phyloP scores from a whole-genome alignment of 2,888 invertebrate species.

The Aromia moschata region DNA sequence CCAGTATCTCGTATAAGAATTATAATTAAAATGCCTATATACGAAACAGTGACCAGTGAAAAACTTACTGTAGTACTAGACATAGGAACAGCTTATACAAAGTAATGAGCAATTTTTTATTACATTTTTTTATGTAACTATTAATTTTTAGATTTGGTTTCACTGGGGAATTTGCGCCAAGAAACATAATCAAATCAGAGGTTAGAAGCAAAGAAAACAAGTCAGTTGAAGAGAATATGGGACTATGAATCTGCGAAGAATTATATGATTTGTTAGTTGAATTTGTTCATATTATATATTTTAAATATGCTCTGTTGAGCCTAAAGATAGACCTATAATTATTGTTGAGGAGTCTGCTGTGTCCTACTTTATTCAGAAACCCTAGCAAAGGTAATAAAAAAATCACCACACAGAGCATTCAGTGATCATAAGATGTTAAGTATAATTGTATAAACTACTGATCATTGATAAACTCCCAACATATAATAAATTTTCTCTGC shows the following conservation, averaged over 20 bases:
- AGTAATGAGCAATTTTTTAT: constrained; percentile 68
- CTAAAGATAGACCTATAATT: constrained; percentile 91
- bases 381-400: constrained; percentile 83
- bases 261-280: constrained; percentile 87
- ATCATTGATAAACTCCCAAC: no score
- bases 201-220: constrained; percentile 74
- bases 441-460: no score
- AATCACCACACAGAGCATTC: no score
- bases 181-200: constrained; percentile 86
- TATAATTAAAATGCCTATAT: constrained; percentile 75
- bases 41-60: constrained; percentile 87
- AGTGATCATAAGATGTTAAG: no score
- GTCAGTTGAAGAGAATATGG: constrained; percentile 70
- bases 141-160: constrained; percentile 81
- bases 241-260: constrained; percentile 74
- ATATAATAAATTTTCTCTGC: no score
- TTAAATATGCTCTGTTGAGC: constrained; percentile 89
- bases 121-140: constrained; percentile 2
- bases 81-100: constrained; percentile 90
- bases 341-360: constrained; percentile 90
- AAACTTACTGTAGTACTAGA: constrained; percentile 86
- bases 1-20: no score
- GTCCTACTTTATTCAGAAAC: constrained; percentile 85
- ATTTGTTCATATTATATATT: constrained; percentile 88
- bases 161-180: constrained; percentile 87